Evolutionary conservation across 1,140 invertebrate genomes (phyloP).

Genomic region (Phortica variegata): DNA sequence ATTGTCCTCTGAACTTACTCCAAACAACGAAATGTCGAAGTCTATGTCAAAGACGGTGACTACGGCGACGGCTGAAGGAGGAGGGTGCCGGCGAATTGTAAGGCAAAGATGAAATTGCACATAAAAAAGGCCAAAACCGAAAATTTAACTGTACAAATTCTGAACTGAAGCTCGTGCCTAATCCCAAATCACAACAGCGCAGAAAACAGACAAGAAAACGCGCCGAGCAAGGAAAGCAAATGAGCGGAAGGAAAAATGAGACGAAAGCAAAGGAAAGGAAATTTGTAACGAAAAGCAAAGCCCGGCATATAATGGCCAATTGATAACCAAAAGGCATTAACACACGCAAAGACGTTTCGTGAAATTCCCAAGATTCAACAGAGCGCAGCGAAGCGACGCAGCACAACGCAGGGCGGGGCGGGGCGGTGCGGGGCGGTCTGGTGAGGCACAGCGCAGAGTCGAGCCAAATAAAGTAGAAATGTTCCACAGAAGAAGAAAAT

Average conservation of each 20-base stretch:
- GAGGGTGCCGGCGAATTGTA: too few relatives aligned
- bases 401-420: neutral
- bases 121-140: too few relatives aligned
- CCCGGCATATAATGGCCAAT: slow-evolving; percentile 50
- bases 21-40: slow-evolving; percentile 5
- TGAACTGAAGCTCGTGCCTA: slow-evolving; percentile 27
- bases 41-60: neutral
- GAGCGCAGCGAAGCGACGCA: neutral
- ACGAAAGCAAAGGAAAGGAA: too few relatives aligned
- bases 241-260: too few relatives aligned
- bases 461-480: too few relatives aligned
- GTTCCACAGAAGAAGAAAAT: slow-evolving; percentile 36
- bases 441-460: slow-evolving; percentile 18
- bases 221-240: too few relatives aligned
- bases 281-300: slow-evolving; percentile 37
- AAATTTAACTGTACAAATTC: too few relatives aligned
- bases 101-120: too few relatives aligned
- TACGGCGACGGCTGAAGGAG: neutral
- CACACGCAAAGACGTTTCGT: slow-evolving; percentile 31
- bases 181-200: slow-evolving; percentile 51
- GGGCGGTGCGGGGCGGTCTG: neutral
- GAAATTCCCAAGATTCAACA: slow-evolving; percentile 34
- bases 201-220: neutral
- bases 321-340: slow-evolving; percentile 55
- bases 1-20: slow-evolving; percentile 45